A percentile compares a stretch with the other conserved stretches of the same genome.
Evolutionary conservation across 2,113 vertebrate genomes (phyloP).

Genomic region (Scophthalmus maximus): DNA sequence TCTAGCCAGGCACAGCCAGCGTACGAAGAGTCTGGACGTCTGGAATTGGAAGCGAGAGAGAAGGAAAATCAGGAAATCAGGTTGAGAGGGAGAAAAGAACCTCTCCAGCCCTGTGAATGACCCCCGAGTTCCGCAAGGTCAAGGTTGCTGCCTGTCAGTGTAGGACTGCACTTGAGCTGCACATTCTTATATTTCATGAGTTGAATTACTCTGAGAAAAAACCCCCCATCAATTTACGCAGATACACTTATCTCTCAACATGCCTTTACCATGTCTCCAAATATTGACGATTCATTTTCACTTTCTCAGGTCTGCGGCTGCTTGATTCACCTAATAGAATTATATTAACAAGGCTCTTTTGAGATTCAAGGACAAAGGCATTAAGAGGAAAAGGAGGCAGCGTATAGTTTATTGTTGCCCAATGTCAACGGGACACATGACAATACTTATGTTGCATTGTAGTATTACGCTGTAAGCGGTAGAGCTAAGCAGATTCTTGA

Average conservation of each 20-base stretch:
- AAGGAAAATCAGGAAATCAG: neutral
- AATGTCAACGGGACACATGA: conserved; percentile 39
- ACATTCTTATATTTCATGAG: conserved; percentile 13
- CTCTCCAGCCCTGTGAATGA: conserved; percentile 47
- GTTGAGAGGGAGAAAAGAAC: conserved; percentile 26
- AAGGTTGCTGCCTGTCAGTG: conserved; percentile 37
- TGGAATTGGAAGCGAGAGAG: conserved; percentile 6
- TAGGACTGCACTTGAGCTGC: neutral
- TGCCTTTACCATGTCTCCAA: conserved; percentile 55
- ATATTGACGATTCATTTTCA: conserved; percentile 78
- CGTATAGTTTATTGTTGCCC: conserved; percentile 34
- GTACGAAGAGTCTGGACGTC: conserved; percentile 2
- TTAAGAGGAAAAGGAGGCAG: conserved; percentile 61
- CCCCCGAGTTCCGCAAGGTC: conserved; percentile 63
- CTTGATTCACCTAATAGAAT: conserved; percentile 74
- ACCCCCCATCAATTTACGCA: conserved; percentile 5
- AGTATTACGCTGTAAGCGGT: conserved; percentile 41
- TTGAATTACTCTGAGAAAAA: neutral
- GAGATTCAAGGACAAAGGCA: conserved; percentile 77
- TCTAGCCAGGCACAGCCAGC: conserved; percentile 60
- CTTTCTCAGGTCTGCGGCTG: conserved; percentile 61
- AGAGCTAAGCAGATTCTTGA: conserved; percentile 52
- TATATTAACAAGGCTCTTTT: conserved; percentile 72
- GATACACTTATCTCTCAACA: conserved; percentile 46
- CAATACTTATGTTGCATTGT: conserved; percentile 37